Evolutionary conservation across 2,797 vertebrate genomes (phyloP), one percentile per base, ranked within the genome.

Genomic region (Micropoecilia bifurca): DNA sequence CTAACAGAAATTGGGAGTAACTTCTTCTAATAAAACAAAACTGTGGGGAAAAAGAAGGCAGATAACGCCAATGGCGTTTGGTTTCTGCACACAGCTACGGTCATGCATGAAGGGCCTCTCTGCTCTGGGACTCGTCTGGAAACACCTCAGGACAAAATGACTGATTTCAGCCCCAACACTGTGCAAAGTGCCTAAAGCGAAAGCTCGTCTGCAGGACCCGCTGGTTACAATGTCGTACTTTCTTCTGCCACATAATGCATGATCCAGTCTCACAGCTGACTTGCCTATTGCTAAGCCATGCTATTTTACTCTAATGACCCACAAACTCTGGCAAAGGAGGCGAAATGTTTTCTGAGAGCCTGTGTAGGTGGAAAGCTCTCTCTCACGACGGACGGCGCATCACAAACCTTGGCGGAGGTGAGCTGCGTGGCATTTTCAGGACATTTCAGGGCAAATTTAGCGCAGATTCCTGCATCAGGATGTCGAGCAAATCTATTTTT

Each of bases 401-500:
- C 90, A 87, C 80, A 53, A 63, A 39, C 46, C 46, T 77, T 63
- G 85, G 85, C 73, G 45, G 73, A 75, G 79, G 81, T 88, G 69
- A 92, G 84, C 83, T 22, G 20, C 43, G 6, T 68, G 69, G 83
- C 79, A 87, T 89, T 89, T 89, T 77, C 83, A 50, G 77, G 82
- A 79, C 79, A 82, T 81, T 89, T 84, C 74, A 69, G 89, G 80
- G 86, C 73, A 83, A 87, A 83, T 76, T 80, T 68, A 81, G 82
- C 74, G 75, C 77, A 75, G 90, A 91, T 83, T 92, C 73, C 68
- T 75, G 22, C 84, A 77, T 79, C 79, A 79, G 82, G 57, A 77
- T 80, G 84, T 85, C 87, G 76, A 76, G 81, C 76, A 68, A 78
- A 74, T 78, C 91, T 93, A 89, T 92, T 93, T 91, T 92, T 90